Evolutionary conservation across 2,797 vertebrate species (phyloP), one percentile per base, ranked within the genome.

Genomic region (Sebastes wilsoni): DNA sequence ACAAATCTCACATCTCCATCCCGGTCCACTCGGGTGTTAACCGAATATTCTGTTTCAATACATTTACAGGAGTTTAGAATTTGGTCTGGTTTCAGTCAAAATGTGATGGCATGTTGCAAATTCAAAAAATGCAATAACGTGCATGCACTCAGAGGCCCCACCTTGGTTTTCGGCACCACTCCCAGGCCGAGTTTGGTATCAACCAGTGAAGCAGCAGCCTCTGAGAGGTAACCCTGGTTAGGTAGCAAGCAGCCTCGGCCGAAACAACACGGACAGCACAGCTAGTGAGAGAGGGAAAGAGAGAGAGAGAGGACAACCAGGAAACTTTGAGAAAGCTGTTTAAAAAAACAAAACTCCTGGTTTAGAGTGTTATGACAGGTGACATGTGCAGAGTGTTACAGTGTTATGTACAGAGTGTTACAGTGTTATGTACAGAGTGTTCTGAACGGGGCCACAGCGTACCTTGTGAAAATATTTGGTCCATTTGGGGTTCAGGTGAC

Each of bases 401-500:
- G n/a, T n/a, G 5, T 2, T 4, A 36, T 13, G 36, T 13, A 36
- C 36, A 32, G 30, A 32, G 30, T 32, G 30, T 32, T 32, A 32
- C 32, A 32, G 32, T 34, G 32, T 11, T 34, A 34, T 34, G 32
- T 34, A 34, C 34, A 42, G 38, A 42, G 38, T 42, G 38, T 18
- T 49, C 1, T 49, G 46, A 18, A 16, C 14, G 10, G 23, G 4
- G 4, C 70, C 6, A 32, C 2, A 12, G 18, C 5, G 9, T 85
- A 95, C 92, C 95, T 99, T 99, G 90, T 99, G 98, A 91, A 99
- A 96, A 77, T 98, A 99, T 96, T 99, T 99, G 96, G 98, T 99
- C 99, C 99, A 99, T 92, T 99, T 99, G 65, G 99, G 99, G 93
- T 99, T 99, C 77, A 99, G 95, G 66, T 99, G 97, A 92, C 99